Percentiles rank a stretch among this genome's conserved stretches.
Conservation (phyloP, 2,113 vertebrate genomes). For the Jacana jacana region DNA sequence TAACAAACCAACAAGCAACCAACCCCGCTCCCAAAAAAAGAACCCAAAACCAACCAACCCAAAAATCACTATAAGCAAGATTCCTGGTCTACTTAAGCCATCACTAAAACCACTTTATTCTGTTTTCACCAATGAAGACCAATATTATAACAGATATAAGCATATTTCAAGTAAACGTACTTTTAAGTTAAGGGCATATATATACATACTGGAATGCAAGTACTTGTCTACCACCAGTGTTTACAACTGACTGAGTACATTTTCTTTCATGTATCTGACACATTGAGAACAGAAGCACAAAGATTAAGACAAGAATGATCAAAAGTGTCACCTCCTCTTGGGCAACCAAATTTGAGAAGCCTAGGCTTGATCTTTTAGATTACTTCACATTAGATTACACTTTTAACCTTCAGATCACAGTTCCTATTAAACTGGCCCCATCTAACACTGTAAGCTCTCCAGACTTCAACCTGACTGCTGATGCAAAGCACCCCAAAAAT, state of each 20-base stretch:
- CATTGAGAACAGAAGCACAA: background rate
- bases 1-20: background rate
- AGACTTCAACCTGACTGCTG: background rate
- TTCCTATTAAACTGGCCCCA: background rate
- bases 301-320: background rate
- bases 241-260: background rate
- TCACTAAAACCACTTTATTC: background rate
- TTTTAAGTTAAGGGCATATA: background rate
- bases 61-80: background rate
- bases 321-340: constrained; percentile 11
- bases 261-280: background rate
- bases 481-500: background rate
- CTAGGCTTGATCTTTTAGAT: background rate
- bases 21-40: no score
- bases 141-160: background rate
- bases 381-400: background rate
- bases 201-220: background rate
- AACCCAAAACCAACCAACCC: background rate
- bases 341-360: background rate
- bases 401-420: background rate
- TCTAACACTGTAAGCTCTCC: background rate
- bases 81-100: background rate
- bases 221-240: background rate
- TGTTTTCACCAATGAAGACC: fast-evolving
- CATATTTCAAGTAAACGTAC: background rate